These are phyloP conservation scores for Sebastes elongatus DNA, from an alignment of 2,797 vertebrate species.

Conservation along the genomic window DNA sequence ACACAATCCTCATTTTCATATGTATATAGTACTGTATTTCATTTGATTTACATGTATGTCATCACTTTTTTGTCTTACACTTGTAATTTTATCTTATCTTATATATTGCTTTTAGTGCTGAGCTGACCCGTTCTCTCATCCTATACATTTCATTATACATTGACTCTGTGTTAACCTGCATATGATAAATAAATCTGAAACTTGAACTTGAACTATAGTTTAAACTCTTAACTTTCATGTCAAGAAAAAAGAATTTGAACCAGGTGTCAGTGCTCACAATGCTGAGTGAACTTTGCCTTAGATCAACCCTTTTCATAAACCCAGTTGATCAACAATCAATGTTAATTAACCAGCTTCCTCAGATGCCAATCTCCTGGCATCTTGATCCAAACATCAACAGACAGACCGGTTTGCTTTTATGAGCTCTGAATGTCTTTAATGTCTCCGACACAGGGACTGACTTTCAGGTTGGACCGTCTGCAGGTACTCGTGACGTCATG, in stretches of 20 bases:
- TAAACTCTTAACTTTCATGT: not conserved
- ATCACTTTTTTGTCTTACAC: no score
- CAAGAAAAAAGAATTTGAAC: not conserved
- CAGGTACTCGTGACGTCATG: conserved; percentile 47
- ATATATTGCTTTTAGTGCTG: no score
- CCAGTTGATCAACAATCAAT: not conserved
- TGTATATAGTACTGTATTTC: no score
- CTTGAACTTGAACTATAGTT: not conserved
- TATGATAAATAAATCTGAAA: no score
- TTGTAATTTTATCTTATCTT: no score
- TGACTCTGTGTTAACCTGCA: no score
- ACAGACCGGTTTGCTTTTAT: conserved; percentile 22
- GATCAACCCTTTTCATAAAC: not conserved
- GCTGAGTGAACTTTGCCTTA: not conserved
- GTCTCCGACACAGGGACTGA: conserved; percentile 1
- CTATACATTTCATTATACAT: no score
- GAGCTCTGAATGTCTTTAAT: not conserved
- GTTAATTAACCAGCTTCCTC: conserved; percentile 14
- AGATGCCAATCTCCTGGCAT: not conserved
- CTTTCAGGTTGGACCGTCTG: conserved; percentile 47
- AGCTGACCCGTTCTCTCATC: no score
- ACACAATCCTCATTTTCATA: no score
- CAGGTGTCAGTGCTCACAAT: not conserved
- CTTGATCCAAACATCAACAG: not conserved
- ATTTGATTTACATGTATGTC: no score